A percentile compares a stretch with the other conserved stretches of the same genome.
Evolutionary conservation across 2,797 vertebrate genomes (phyloP).

Genomic region (Sebastiscus tertius): DNA sequence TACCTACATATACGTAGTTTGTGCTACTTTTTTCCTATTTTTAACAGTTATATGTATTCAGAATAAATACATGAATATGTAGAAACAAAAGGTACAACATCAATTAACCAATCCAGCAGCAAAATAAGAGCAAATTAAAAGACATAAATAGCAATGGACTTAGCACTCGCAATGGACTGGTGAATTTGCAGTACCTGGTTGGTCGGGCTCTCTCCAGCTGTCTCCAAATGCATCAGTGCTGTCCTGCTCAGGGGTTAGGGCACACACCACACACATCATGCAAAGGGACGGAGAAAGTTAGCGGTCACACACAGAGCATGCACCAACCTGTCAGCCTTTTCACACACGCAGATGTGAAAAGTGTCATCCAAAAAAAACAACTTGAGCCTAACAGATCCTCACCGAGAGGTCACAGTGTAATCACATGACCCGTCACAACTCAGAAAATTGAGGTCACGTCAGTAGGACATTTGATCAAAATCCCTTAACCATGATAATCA

Average conservation of each 20-base stretch:
- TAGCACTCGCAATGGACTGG: slow-evolving; percentile 70
- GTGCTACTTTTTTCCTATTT: background rate
- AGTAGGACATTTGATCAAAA: background rate
- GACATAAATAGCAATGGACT: slow-evolving; percentile 72
- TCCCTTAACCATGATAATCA: background rate
- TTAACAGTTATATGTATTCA: slow-evolving; percentile 21
- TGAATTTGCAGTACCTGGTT: slow-evolving; percentile 92
- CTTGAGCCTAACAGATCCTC: slow-evolving; percentile 11
- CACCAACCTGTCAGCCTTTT: slow-evolving; percentile 72
- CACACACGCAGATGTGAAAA: slow-evolving; percentile 73
- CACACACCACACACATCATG: slow-evolving; percentile 87
- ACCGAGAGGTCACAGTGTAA: slow-evolving; percentile 45
- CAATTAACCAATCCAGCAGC: slow-evolving; percentile 55
- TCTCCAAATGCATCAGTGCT: slow-evolving; percentile 99
- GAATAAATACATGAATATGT: slow-evolving; percentile 26
- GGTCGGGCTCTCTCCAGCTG: slow-evolving; percentile 96
- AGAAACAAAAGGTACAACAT: slow-evolving; percentile 42
- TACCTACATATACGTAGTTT: background rate
- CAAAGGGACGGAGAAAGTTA: slow-evolving; percentile 86
- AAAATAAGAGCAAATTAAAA: slow-evolving; percentile 68
- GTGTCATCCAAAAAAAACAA: slow-evolving; percentile 57
- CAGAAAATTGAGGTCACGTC: slow-evolving; percentile 29
- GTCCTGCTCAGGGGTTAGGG: slow-evolving; percentile 97
- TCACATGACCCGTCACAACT: slow-evolving; percentile 69
- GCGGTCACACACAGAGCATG: slow-evolving; percentile 82